phyloP scores from a whole-genome alignment of 2,888 invertebrate species.

The Drosophila dives region DNA sequence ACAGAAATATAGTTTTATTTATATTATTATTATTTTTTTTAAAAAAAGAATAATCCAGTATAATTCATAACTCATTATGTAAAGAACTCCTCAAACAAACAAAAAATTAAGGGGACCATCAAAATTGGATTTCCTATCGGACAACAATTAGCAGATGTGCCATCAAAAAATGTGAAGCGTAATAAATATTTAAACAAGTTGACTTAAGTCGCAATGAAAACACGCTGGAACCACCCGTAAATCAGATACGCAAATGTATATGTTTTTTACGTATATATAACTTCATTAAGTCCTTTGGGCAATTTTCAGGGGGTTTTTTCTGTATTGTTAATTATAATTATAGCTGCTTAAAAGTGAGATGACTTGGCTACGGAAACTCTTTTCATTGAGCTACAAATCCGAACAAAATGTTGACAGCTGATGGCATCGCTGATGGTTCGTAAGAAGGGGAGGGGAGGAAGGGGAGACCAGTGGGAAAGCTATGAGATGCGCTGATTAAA shows the following conservation, averaged over 20 bases:
- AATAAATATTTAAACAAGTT: slow-evolving; percentile 55
- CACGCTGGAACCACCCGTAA: slow-evolving; percentile 47
- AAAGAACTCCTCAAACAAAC: slow-evolving; percentile 24
- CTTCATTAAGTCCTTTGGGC: slow-evolving; percentile 17
- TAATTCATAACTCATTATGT: background rate
- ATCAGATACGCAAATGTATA: slow-evolving; percentile 5
- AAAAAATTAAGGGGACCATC: background rate
- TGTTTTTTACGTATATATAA: slow-evolving; percentile 4
- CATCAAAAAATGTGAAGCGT: slow-evolving; percentile 55
- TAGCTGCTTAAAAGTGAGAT: slow-evolving; percentile 60
- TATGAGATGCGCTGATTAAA: slow-evolving; percentile 78
- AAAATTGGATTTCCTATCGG: slow-evolving; percentile 17
- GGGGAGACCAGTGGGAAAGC: slow-evolving; percentile 33
- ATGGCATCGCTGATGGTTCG: slow-evolving; percentile 30
- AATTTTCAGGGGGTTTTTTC: slow-evolving; percentile 6
- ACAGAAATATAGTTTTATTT: background rate
- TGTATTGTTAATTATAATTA: slow-evolving; percentile 76
- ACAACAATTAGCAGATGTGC: slow-evolving; percentile 74
- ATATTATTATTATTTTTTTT: background rate
- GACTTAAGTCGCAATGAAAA: slow-evolving; percentile 54
- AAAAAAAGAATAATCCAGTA: slow-evolving; percentile 1
- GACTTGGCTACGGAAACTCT: slow-evolving; percentile 17
- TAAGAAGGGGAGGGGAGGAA: background rate
- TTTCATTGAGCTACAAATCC: slow-evolving; percentile 35
- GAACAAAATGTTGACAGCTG: slow-evolving; percentile 79